Evolutionary conservation across 64 coral and sea anemone genomes (phyloP).

Genomic region (Exaiptasia diaphana): DNA sequence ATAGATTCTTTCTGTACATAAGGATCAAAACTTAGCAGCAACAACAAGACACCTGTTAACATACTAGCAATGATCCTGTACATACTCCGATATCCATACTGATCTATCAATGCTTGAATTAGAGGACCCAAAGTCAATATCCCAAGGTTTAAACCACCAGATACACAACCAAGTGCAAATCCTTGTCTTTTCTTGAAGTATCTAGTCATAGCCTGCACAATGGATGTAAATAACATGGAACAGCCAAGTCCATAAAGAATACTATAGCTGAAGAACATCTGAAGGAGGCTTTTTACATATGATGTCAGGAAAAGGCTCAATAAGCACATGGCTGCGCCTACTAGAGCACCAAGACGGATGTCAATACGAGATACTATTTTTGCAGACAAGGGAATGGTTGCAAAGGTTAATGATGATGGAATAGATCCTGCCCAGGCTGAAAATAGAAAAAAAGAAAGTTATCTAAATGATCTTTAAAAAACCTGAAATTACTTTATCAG

Average conservation of each 20-base stretch:
- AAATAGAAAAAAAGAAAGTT: neutral
- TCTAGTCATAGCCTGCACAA: neutral
- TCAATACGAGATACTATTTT: neutral
- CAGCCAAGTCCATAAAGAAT: neutral
- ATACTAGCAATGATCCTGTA: neutral
- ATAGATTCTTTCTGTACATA: neutral
- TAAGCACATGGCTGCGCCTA: slow-evolving; percentile 7
- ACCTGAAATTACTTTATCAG: too few relatives aligned
- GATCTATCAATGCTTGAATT: neutral
- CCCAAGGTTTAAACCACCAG: neutral
- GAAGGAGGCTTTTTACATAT: neutral
- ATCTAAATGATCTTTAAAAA: too few relatives aligned
- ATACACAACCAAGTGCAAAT: slow-evolving; percentile 13
- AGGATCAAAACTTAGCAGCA: neutral
- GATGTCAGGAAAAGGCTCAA: neutral
- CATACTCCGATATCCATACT: neutral
- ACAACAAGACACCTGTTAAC: neutral
- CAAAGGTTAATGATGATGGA: neutral
- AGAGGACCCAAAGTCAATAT: neutral
- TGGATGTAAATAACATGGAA: neutral
- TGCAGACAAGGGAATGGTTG: neutral
- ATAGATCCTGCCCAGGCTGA: slow-evolving; percentile 23
- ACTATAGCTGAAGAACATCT: slow-evolving; percentile 19
- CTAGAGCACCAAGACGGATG: neutral
- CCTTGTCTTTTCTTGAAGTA: slow-evolving; percentile 4